Base-by-base conservation (phyloP, 2,797 vertebrate species). In the Sebastes vulpes region DNA sequence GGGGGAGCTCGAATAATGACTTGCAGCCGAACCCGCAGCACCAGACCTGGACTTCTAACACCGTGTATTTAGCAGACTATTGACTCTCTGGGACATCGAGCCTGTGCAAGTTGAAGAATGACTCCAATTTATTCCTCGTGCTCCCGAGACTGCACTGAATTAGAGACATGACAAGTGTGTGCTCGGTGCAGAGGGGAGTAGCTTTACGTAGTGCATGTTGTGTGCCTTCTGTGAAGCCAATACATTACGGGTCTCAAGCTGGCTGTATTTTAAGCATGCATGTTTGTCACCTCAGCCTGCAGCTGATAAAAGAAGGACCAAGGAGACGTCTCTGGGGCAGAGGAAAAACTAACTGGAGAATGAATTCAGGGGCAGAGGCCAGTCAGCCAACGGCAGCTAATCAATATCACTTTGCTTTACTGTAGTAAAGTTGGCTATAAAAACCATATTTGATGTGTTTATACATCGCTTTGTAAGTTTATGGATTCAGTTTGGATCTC, bases 21-120 rank as follows among this genome's bases (percentile, higher is more conserved):
- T 93, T 86, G 69, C 85, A 81, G 87, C 69, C 75, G 80, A 84
- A 83, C 70, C 86, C 6, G 77, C 88, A 68, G 85, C 85, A 83
- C 83, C 92, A 65, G 86, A 84, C 46, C 85, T 73, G 76, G 92
- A 91, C 90, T 87, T 73, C 77, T 4, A 87, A 21, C 58, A 91
- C 76, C 78, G 26, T 72, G 89, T 93, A 95, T 95, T 96, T 96
- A 95, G 90, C 91, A 91, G 87, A 84, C 80, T 90, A 90, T 85
- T 79, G 90, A 93, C 82, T 72, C 83, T 86, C 79, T 88, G 76
- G 64, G 79, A 89, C 77, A 83, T 68, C 63, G 57, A 58, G 86
- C 71, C 74, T 52, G 77, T 79, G 64, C 77, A 66, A 68, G 83
- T 77, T 90, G 89, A 90, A 85, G 79, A 78, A 91, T 94, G 89